phyloP scores from a whole-genome alignment of 2,113 vertebrate genomes.

The Pomatostomus ruficeps region DNA sequence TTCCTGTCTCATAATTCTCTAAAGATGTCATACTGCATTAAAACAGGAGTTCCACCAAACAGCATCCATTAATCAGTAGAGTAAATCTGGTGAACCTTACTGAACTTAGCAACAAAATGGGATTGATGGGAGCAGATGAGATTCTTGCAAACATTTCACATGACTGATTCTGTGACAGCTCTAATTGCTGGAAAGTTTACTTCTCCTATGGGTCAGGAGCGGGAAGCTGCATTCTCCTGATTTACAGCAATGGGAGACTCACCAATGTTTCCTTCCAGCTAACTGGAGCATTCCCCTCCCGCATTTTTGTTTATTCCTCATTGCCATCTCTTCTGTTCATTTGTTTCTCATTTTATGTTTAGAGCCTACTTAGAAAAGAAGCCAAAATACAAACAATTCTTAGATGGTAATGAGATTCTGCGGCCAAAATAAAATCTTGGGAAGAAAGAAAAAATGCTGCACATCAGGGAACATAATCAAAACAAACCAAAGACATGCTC shows the following conservation, averaged over 20 bases:
- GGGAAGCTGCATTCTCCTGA: neutral
- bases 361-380: neutral
- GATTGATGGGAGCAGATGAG: conserved; percentile 18
- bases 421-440: conserved; percentile 32
- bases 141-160: conserved; percentile 32
- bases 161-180: conserved; percentile 29
- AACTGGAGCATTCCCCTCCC: neutral
- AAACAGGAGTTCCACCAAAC: neutral
- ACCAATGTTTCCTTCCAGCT: neutral
- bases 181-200: conserved; percentile 24
- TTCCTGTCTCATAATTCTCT: conserved; percentile 6
- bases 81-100: conserved; percentile 20
- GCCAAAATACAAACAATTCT: conserved; percentile 30
- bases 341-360: conserved; percentile 40
- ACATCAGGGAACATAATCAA: neutral
- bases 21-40: neutral
- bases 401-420: conserved; percentile 54
- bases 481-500: neutral
- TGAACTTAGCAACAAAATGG: neutral
- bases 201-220: neutral
- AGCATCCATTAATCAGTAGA: neutral
- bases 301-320: conserved; percentile 4
- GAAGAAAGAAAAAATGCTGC: neutral
- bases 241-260: neutral
- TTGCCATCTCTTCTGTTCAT: conserved; percentile 13